phyloP scores from a whole-genome alignment of 2,888 invertebrate genomes.

The Stratiomys singularior region DNA sequence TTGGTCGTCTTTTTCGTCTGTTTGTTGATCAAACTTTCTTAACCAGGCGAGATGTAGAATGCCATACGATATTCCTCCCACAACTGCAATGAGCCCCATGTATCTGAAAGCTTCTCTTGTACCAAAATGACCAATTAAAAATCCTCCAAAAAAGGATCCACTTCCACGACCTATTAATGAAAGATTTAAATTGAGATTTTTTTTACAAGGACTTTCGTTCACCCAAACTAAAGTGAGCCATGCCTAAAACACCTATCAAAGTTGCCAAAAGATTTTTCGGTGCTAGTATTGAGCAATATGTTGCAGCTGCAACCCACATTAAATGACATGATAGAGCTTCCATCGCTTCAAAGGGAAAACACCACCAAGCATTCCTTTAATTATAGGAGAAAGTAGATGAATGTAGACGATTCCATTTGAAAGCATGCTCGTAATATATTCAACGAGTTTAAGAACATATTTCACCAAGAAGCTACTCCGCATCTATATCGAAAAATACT shows the following conservation, averaged over 20 bases:
- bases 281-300: conserved; percentile 85
- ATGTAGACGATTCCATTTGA: too few species aligned
- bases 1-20: conserved; percentile 62
- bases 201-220: conserved; percentile 53
- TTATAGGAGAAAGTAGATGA: too few species aligned
- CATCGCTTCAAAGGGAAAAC: conserved; percentile 88
- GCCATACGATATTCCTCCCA: conserved; percentile 77
- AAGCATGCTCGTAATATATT: too few species aligned
- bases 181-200: not conserved
- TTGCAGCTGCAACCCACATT: conserved; percentile 92
- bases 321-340: conserved; percentile 86
- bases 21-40: conserved; percentile 69
- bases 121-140: conserved; percentile 78
- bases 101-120: conserved; percentile 81
- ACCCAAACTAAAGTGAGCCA: conserved; percentile 86
- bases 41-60: conserved; percentile 79
- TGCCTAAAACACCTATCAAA: conserved; percentile 85
- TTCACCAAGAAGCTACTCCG: too few species aligned
- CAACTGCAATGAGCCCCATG: conserved; percentile 79
- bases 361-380: conserved; percentile 86
- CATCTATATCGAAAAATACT: too few species aligned
- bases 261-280: conserved; percentile 86
- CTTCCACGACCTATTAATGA: conserved; percentile 74
- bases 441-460: too few species aligned
- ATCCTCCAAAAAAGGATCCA: conserved; percentile 83